These are phyloP conservation scores for Australoheros scitulus DNA, from an alignment of 2,113 vertebrate genomes.

Conservation along the genomic window DNA sequence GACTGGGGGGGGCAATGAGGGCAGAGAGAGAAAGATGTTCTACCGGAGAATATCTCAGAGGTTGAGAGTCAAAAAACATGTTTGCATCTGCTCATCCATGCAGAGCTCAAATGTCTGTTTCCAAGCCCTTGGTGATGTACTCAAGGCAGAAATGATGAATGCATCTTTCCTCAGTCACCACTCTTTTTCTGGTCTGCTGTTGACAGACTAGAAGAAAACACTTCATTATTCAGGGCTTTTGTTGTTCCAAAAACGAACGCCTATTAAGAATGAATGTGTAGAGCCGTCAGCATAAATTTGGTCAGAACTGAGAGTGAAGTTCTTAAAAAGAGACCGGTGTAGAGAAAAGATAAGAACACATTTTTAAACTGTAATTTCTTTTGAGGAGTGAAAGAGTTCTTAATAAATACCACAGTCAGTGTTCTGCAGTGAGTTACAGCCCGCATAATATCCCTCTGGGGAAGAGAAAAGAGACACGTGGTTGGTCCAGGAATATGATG, in stretches of 20 bases:
- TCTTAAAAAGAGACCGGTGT: conserved; percentile 26
- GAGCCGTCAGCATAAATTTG: conserved; percentile 37
- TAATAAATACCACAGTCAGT: conserved; percentile 1
- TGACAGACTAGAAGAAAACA: conserved; percentile 26
- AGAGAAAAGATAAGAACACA: conserved; percentile 30
- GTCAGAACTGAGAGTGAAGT: conserved; percentile 24
- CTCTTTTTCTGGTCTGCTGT: conserved; percentile 40
- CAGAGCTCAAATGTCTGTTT: conserved; percentile 38
- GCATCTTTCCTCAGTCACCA: conserved; percentile 33
- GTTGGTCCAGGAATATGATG: background rate
- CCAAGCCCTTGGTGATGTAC: conserved; percentile 30
- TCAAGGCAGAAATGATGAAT: conserved; percentile 44
- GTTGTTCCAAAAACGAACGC: conserved; percentile 53
- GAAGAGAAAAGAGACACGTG: background rate
- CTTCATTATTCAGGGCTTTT: conserved; percentile 59
- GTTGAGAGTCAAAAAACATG: conserved; percentile 11
- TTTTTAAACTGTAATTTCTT: conserved; percentile 27
- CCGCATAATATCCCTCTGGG: background rate
- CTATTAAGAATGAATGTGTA: conserved; percentile 52
- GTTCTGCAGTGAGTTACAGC: conserved; percentile 20
- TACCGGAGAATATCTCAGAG: conserved; percentile 7
- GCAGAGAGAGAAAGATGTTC: conserved; percentile 1
- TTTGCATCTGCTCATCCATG: conserved; percentile 57
- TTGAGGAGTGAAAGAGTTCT: conserved; percentile 29
- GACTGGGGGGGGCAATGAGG: background rate